Evolutionary conservation across 2,113 vertebrate species (phyloP).

Genomic region (Vimba vimba): DNA sequence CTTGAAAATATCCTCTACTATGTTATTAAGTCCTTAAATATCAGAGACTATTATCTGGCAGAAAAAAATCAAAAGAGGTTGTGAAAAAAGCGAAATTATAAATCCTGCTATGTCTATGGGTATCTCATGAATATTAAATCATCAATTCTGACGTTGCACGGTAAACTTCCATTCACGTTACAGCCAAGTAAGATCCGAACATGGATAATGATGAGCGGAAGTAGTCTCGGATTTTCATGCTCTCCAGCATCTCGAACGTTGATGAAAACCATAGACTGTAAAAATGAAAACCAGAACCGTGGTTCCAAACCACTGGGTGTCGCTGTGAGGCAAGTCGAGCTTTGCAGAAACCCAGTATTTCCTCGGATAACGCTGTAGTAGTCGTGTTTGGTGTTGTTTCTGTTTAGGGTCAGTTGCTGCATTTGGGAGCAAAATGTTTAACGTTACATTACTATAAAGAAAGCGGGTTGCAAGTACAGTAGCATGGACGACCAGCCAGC

Average conservation of each 20-base stretch:
- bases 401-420: background rate
- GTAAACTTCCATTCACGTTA: background rate
- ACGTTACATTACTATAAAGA: background rate
- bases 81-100: background rate
- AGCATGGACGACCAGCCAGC: background rate
- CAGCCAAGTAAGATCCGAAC: background rate
- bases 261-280: too few species aligned
- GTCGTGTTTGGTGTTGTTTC: too few species aligned
- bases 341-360: background rate
- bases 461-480: background rate
- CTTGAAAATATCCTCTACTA: background rate
- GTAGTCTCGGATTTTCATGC: background rate
- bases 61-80: background rate
- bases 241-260: too few species aligned
- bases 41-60: background rate
- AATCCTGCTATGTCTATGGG: background rate
- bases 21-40: background rate
- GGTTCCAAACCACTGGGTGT: background rate
- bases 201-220: background rate
- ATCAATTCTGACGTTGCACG: background rate
- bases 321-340: conserved; percentile 28
- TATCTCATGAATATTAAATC: background rate
- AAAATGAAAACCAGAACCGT: too few species aligned
- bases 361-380: background rate
- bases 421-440: background rate